phyloP scores from a whole-genome alignment of 1,140 invertebrate genomes.

The Sinella curviseta region DNA sequence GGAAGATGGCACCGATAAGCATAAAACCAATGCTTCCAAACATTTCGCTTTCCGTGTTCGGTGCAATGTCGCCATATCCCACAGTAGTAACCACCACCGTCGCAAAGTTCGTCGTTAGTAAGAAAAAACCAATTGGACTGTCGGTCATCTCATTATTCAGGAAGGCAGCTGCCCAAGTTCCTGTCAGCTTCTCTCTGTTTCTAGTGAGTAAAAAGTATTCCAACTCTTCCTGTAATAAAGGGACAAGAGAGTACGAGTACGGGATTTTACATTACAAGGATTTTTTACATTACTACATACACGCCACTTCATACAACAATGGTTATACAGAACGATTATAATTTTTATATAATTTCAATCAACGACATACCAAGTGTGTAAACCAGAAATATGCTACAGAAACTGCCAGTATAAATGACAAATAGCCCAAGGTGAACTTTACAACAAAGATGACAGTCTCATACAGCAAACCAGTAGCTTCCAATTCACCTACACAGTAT shows the following conservation, averaged over 20 bases:
- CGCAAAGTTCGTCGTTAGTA: constrained; percentile 34
- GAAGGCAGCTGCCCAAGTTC: not conserved
- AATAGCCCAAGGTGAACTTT: not conserved
- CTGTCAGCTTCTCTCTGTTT: not conserved
- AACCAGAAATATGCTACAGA: not conserved
- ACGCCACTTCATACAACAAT: no score
- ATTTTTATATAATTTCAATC: no score
- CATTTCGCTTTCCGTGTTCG: constrained; percentile 36
- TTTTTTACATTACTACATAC: no score
- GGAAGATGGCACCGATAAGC: constrained; percentile 42
- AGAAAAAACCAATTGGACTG: constrained; percentile 18
- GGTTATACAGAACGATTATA: no score
- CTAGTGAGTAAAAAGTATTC: not conserved
- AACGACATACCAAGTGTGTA: no score
- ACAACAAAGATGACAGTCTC: not conserved
- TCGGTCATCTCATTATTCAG: not conserved
- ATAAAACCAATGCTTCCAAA: constrained; percentile 34
- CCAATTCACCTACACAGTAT: no score
- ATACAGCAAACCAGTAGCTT: not conserved
- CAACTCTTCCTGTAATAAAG: not conserved
- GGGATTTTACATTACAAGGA: no score
- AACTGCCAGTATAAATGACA: not conserved
- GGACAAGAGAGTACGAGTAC: no score
- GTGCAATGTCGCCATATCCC: constrained; percentile 41
- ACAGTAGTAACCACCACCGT: constrained; percentile 34